A percentile compares a stretch with the other conserved stretches of the same genome.
phyloP scores from a whole-genome alignment of 2,888 invertebrate genomes.

The Folsomia candida region DNA sequence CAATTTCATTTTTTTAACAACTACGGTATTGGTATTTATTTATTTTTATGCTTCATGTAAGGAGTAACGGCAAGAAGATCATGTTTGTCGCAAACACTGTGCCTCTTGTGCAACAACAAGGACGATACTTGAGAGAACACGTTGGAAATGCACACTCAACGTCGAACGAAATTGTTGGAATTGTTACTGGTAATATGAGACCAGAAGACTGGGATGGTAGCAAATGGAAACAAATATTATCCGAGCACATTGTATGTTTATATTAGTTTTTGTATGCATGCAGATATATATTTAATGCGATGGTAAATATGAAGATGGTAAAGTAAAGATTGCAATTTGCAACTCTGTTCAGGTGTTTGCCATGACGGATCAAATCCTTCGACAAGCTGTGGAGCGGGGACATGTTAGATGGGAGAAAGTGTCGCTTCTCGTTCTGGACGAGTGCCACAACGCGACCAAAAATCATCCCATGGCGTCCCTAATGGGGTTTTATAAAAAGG shows the following conservation, averaged over 20 bases:
- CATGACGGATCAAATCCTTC: neutral
- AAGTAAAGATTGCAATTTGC: too few species aligned
- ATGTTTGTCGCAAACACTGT: constrained; percentile 5
- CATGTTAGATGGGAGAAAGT: neutral
- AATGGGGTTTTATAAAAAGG: neutral
- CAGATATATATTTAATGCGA: neutral
- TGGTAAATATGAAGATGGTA: too few species aligned
- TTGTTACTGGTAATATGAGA: neutral
- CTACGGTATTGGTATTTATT: too few species aligned
- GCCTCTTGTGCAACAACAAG: constrained; percentile 4
- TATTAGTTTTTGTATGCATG: neutral
- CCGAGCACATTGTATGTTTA: neutral
- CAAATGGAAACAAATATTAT: constrained; percentile 4
- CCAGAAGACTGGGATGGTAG: neutral
- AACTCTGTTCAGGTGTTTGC: neutral
- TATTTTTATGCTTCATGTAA: too few species aligned
- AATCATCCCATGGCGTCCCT: constrained; percentile 78
- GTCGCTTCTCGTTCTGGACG: constrained; percentile 66
- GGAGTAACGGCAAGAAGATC: too few species aligned
- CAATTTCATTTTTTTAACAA: neutral
- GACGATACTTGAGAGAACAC: neutral
- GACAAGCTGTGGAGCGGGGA: neutral
- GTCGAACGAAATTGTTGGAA: too few species aligned
- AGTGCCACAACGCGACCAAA: constrained; percentile 85
- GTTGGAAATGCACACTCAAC: neutral